Conservation (phyloP, 1,140 invertebrate species). For the Drosophila bifasciata region DNA sequence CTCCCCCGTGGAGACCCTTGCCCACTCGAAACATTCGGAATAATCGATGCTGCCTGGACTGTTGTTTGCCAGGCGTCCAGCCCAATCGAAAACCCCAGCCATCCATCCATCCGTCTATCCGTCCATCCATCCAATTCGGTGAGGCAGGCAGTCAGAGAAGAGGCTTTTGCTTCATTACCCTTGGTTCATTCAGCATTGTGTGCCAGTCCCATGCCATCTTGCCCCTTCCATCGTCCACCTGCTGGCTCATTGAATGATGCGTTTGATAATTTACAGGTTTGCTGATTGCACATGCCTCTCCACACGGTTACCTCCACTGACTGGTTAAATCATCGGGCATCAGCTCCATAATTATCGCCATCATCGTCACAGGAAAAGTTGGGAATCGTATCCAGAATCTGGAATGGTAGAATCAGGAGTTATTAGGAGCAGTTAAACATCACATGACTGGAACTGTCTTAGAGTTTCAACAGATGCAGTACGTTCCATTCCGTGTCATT, state of each 20-base stretch:
- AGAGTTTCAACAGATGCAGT: too few relatives aligned
- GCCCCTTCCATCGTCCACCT: slow-evolving; percentile 1
- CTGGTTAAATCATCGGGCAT: slow-evolving; percentile 2
- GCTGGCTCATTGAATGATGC: slow-evolving; percentile 57
- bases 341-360: not conserved
- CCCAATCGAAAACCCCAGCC: slow-evolving; percentile 1
- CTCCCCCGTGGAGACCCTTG: not conserved
- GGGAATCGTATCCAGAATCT: too few relatives aligned
- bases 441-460: too few relatives aligned
- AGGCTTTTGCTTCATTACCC: slow-evolving; percentile 53
- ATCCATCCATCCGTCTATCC: slow-evolving; percentile 20
- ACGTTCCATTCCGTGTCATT: too few relatives aligned
- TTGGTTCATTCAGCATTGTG: slow-evolving; percentile 21
- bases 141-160: slow-evolving; percentile 14
- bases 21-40: slow-evolving; percentile 27
- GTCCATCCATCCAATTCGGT: slow-evolving; percentile 9
- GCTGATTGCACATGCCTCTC: slow-evolving; percentile 61
- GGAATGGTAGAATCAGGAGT: too few relatives aligned
- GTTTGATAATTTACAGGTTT: slow-evolving; percentile 76
- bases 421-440: slow-evolving; percentile 25
- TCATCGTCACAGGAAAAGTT: not conserved
- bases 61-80: slow-evolving; percentile 32
- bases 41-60: slow-evolving; percentile 43
- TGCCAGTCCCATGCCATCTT: not conserved
- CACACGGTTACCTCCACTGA: slow-evolving; percentile 38